phyloP scores from a whole-genome alignment of 1,140 invertebrate genomes.

The Venustaconcha ellipsiformis region DNA sequence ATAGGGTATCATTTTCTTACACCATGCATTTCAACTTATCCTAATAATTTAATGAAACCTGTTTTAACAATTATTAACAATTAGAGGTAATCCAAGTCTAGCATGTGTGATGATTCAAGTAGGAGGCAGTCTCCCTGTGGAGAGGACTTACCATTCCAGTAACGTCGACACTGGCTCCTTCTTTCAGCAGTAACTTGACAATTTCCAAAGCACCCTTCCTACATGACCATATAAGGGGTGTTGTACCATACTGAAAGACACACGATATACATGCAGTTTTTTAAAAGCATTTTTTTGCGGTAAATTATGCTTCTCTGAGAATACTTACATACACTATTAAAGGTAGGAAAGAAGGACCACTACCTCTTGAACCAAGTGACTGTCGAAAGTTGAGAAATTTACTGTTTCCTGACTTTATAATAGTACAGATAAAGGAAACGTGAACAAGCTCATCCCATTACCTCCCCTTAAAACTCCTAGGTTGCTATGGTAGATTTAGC shows the following conservation, averaged over 20 bases:
- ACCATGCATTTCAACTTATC: no score
- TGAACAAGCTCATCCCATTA: background rate
- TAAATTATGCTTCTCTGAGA: no score
- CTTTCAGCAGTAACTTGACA: conserved; percentile 84
- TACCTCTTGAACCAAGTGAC: no score
- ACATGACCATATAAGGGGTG: conserved; percentile 92
- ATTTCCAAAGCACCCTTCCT: conserved; percentile 90
- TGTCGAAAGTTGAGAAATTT: background rate
- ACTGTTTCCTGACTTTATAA: background rate
- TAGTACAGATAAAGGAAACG: background rate
- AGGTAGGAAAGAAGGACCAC: no score
- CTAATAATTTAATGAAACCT: no score
- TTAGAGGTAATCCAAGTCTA: no score
- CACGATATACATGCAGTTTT: background rate
- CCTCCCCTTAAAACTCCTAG: no score
- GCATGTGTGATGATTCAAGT: no score
- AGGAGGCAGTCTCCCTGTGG: background rate
- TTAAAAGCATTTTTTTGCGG: background rate
- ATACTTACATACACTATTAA: no score
- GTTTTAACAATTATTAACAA: conserved; percentile 1
- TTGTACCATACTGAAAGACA: conserved; percentile 86
- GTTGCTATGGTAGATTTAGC: background rate
- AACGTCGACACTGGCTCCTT: conserved; percentile 86
- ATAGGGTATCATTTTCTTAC: no score
- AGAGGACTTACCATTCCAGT: conserved; percentile 80